Evolutionary conservation across 2,888 invertebrate species (phyloP).

Genomic region (Hyles lineata): DNA sequence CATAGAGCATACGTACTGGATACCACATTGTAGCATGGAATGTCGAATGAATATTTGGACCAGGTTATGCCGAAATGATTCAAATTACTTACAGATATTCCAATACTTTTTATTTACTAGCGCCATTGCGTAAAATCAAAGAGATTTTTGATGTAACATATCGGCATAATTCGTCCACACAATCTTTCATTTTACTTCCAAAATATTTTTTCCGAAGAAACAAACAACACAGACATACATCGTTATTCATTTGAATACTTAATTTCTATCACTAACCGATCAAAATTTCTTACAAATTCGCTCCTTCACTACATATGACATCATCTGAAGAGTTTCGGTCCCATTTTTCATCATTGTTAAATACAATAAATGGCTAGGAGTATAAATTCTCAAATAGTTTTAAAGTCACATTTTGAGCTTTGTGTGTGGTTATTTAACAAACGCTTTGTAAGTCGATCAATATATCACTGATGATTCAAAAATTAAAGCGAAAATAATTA

Average conservation of each 20-base stretch:
- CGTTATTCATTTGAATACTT: not conserved
- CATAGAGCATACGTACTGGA: slow-evolving; percentile 62
- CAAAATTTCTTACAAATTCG: not conserved
- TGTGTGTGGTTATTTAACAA: slow-evolving; percentile 69
- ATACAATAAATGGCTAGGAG: not conserved
- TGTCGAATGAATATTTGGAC: slow-evolving; percentile 62
- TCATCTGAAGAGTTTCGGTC: not conserved
- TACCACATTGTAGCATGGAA: slow-evolving; percentile 71
- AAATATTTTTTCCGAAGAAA: not conserved
- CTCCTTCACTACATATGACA: slow-evolving; percentile 11
- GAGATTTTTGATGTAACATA: not conserved
- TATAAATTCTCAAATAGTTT: not conserved
- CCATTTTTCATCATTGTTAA: not conserved
- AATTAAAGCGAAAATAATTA: not conserved
- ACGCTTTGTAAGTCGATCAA: slow-evolving; percentile 3
- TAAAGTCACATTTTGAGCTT: slow-evolving; percentile 48
- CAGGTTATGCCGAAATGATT: slow-evolving; percentile 38
- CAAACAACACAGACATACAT: slow-evolving; percentile 18
- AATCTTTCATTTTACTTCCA: slow-evolving; percentile 24
- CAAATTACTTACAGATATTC: not conserved
- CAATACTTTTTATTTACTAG: not conserved
- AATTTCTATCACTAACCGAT: slow-evolving; percentile 1
- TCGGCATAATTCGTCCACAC: slow-evolving; percentile 22
- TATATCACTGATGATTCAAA: not conserved
- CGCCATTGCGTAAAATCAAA: not conserved